Evolutionary conservation across 2,888 invertebrate species (phyloP), one percentile per base, ranked within the genome.

Genomic region (Folsomia candida): DNA sequence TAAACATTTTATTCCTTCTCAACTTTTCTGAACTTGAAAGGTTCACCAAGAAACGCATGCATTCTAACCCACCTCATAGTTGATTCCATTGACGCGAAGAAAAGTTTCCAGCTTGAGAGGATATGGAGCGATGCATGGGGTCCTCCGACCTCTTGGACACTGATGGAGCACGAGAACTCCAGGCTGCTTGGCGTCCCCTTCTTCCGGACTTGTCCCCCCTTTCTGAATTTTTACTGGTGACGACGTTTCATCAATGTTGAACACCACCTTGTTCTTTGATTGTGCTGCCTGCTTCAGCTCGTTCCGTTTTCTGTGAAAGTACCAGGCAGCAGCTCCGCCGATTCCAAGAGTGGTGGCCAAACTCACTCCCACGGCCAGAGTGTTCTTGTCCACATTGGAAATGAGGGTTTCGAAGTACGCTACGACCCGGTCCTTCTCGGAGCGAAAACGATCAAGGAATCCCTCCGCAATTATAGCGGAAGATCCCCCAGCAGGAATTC

Each of bases 101-200:
- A 77, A 78, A 2, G 78, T 78, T 61, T 78, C 78, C 54, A 78
- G 67, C 57, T 78, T 78, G 14, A 78, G 51, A 11, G 78, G 76
- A 68, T 74, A 78, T 6, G 78, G 78, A 47, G 78, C 74, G 67
- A 78, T 77, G 59, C 76, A 76, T 14, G 78, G 78, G 3, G 78
- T 77, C 25, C 68, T 72, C 25, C 74, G 24, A 54, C 76, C 78
- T 20, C 78, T 51, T 2, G 75, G 76, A 64, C 78, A 78, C 37
- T 78, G 78, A 59, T 73, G 72, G 20, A 75, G 54, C 9, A 75
- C 51, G 25, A 75, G 69, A 22, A 66, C 25, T 25, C 68, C 65
- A 0, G 65, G 58, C 25, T 64, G 25, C n/a, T 60, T 65, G 1
- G 65, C 60, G n/a, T 70, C 68, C 37, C 62, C 61, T 28, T 64